Base-by-base conservation (phyloP, 2,113 vertebrate species). In the Alaudala cheleensis region DNA sequence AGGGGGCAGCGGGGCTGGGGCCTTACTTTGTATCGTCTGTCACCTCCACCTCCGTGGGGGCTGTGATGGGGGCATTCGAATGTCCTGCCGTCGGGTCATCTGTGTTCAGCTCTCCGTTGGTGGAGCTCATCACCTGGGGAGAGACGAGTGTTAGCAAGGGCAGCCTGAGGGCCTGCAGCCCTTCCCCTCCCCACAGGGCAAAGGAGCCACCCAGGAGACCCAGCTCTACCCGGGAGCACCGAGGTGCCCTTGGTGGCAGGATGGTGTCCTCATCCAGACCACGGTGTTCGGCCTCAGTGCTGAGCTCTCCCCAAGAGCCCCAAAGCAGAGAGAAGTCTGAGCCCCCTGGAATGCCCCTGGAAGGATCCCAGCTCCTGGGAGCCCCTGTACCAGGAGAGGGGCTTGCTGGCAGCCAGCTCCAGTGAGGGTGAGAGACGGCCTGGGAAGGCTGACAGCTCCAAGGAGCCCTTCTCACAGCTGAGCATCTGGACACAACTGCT, bases 51-150 rank as follows among this genome's bases (percentile, higher is more conserved):
- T 99, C 99, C 2, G 99, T 98, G 22, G 99, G 98, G 51, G 99
- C 99, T 4, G 99, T 99, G 98, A 99, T 99, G 96, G 99, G 99
- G 71, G 99, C 99, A 7, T 99, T 99, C 71, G 99, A 99, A 96
- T 99, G 99, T 95, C 99, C 99, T 5, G 99, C 99, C 2, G 99
- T 99, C 16, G 99, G 99, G 96, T 99, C 99, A 0, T 99, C 99
- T 0, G 99, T 98, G 95, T 99, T 99, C 97, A 99, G 98, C 98
- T 99, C 99, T 20, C 99, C 99, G 2, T 99, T 99, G 49, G 99
- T 99, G 81, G 99, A 99, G 97, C 99, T 99, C 98, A 99, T 99
- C 93, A 99, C 99, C 99, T 99, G 97, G 3, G 53, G 88, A 13
- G 44, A 47, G 69, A 65, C 0, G 2, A 56, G 60, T 0, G n/a